phyloP scores from a whole-genome alignment of 2,797 vertebrate species.

The Acanthurus lineatus region DNA sequence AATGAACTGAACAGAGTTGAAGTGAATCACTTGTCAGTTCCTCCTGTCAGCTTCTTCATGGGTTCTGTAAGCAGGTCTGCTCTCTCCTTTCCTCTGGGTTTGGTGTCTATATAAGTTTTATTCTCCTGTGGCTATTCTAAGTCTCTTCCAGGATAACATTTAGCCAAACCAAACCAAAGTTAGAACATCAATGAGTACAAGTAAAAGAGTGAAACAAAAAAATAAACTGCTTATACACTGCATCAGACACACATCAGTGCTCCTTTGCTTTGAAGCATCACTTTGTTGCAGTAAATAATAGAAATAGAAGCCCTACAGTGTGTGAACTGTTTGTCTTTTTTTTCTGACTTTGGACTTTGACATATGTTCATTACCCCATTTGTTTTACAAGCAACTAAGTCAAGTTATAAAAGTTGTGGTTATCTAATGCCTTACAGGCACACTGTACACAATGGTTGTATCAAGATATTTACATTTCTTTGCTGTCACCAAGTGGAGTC shows the following conservation, averaged over 20 bases:
- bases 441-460: background rate
- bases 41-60: conserved; percentile 44
- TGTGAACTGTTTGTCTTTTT: too few species aligned
- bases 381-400: too few species aligned
- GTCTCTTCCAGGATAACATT: background rate
- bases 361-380: too few species aligned
- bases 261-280: too few species aligned
- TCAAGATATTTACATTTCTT: conserved; percentile 44
- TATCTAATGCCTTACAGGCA: background rate
- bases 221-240: too few species aligned
- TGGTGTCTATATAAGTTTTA: background rate
- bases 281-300: too few species aligned
- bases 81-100: conserved; percentile 63
- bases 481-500: conserved; percentile 71
- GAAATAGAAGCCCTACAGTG: too few species aligned
- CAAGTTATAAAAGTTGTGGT: background rate
- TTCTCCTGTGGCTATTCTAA: background rate
- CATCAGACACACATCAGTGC: too few species aligned
- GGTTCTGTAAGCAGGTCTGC: conserved; percentile 66
- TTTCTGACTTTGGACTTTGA: too few species aligned
- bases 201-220: background rate
- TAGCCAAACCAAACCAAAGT: background rate
- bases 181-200: background rate
- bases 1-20: conserved; percentile 66
- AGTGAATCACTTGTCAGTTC: conserved; percentile 59